Base-by-base conservation (phyloP, 2,888 invertebrate species). In the Tinea trinotella region DNA sequence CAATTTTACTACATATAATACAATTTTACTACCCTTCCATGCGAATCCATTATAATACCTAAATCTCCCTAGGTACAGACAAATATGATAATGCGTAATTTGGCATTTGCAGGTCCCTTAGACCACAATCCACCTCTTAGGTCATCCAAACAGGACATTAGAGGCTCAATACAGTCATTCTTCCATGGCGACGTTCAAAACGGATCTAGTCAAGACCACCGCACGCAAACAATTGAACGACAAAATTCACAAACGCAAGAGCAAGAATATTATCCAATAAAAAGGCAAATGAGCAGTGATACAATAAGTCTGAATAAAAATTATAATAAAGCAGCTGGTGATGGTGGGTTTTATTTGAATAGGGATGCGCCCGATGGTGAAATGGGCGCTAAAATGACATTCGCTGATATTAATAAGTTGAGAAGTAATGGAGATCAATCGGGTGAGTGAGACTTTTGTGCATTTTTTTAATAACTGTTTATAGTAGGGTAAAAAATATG, bases 91-190 rank as follows among this genome's bases (percentile, higher is more conserved):
- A n/a, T n/a, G n/a, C n/a, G n/a, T n/a, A n/a, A n/a, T 49, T 40
- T 0, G 12, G 7, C 13, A 13, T 40, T 40, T 40, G 10, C 71
- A 86, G 86, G 77, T 58, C 86, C 84, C 0, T 63, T 88, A 36
- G 91, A 92, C 64, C 90, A 91, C 58, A 91, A 91, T 54, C 87
- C 90, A 30, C 91, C 92, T 0, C 88, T 92, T 1, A 89, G 94
- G 53, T 93, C 94, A 9, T 91, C 92, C 40, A 87, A 92, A 34
- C 92, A 93, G 62, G 94, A 94, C 78, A 91, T 91, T 48, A 87
- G 90, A 59, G 91, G 92, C 59, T 90, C 91, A 17, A 81, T 92
- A 57, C 90, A 91, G 67, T 40, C 40, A 12, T 76, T 92, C 63
- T 90, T 91, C 66, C 91, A 91, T 71, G 91, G 87, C 46, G 89